phyloP scores from a whole-genome alignment of 2,888 invertebrate species.

The Troides helena region DNA sequence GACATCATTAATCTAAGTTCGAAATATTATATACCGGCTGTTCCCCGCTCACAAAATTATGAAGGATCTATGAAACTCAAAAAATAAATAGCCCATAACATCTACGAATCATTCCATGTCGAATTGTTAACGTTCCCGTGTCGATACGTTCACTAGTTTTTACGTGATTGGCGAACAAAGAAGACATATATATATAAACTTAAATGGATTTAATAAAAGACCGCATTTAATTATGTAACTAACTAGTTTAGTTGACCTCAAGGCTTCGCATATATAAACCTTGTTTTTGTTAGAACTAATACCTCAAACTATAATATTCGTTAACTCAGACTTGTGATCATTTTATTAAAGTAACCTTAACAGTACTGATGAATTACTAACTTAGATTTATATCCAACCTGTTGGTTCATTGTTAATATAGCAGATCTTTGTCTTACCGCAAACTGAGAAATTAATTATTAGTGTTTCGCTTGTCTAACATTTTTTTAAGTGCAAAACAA shows the following conservation, averaged over 20 bases:
- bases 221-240: background rate
- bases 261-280: background rate
- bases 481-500: background rate
- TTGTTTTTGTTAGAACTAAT: background rate
- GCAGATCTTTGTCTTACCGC: background rate
- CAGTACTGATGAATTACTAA: slow-evolving; percentile 11
- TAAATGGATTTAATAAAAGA: background rate
- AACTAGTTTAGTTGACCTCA: background rate
- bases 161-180: too few relatives aligned
- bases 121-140: too few relatives aligned
- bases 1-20: too few relatives aligned
- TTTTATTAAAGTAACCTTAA: background rate
- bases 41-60: too few relatives aligned
- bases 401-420: slow-evolving; percentile 2
- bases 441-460: background rate
- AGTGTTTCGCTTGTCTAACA: background rate
- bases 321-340: slow-evolving; percentile 3
- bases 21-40: too few relatives aligned
- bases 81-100: too few relatives aligned
- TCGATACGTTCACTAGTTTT: too few relatives aligned
- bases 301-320: slow-evolving; percentile 6
- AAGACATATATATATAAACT: too few relatives aligned
- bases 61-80: too few relatives aligned
- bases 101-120: too few relatives aligned
- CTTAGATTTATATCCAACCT: background rate